Evolutionary conservation across 2,113 vertebrate species (phyloP).

Genomic region (Fulica atra): DNA sequence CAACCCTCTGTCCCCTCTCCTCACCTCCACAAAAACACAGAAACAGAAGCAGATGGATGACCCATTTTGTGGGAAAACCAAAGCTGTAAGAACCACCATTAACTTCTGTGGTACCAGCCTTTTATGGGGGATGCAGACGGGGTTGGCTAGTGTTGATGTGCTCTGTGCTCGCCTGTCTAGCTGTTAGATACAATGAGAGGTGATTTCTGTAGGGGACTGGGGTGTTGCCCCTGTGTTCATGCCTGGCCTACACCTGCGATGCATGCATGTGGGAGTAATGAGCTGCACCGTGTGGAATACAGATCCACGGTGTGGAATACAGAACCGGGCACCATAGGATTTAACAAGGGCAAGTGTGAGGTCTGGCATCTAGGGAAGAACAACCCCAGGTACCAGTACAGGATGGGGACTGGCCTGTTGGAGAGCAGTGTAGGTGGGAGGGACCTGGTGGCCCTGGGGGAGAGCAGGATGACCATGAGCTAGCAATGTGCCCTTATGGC

Average conservation of each 20-base stretch:
- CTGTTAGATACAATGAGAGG: neutral
- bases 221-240: neutral
- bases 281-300: neutral
- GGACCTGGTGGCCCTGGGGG: too few relatives aligned
- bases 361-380: too few relatives aligned
- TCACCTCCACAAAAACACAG: neutral
- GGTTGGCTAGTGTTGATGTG: neutral
- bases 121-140: neutral
- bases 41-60: neutral
- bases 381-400: too few relatives aligned
- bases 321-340: neutral
- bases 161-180: neutral
- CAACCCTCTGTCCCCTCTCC: neutral
- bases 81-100: neutral
- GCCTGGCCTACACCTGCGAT: neutral
- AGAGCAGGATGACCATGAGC: too few relatives aligned
- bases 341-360: too few relatives aligned
- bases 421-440: too few relatives aligned
- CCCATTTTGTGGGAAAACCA: neutral
- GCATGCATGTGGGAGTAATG: neutral
- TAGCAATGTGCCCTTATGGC: too few relatives aligned
- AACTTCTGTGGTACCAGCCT: neutral
- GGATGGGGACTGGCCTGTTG: too few relatives aligned
- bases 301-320: neutral
- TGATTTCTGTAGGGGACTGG: neutral